These are phyloP conservation scores for Mythimna albipuncta DNA, from an alignment of 2,888 invertebrate genomes.

Conservation along the genomic window DNA sequence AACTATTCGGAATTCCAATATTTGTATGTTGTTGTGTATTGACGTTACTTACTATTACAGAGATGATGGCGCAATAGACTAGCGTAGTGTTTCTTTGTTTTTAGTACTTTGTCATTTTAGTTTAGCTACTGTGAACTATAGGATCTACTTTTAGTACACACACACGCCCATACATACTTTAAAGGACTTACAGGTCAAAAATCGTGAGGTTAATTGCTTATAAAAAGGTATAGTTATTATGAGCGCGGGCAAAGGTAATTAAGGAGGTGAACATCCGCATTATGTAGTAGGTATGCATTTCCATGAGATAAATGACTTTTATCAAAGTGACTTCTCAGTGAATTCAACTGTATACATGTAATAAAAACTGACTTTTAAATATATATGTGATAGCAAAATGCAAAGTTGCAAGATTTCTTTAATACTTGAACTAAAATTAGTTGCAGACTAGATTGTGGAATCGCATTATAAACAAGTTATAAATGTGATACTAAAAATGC, in stretches of 20 bases:
- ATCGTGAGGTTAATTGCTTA: not conserved
- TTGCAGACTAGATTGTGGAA: not conserved
- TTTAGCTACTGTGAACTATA: not conserved
- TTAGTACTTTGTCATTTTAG: not conserved
- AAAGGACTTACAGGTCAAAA: too few relatives aligned
- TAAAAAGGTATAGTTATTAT: not conserved
- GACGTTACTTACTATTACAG: not conserved
- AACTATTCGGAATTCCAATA: slow-evolving; percentile 9
- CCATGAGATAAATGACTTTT: not conserved
- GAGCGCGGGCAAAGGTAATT: not conserved
- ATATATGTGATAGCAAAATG: not conserved
- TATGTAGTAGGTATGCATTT: not conserved
- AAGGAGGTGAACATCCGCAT: not conserved
- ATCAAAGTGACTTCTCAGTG: not conserved
- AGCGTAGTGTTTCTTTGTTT: not conserved
- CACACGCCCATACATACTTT: too few relatives aligned
- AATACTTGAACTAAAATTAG: not conserved
- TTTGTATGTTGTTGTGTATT: slow-evolving; percentile 16
- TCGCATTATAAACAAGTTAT: not conserved
- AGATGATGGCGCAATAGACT: not conserved
- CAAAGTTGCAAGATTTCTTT: not conserved
- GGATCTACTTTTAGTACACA: not conserved
- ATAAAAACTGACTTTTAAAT: not conserved
- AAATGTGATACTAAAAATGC: not conserved
- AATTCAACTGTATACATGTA: not conserved